Base-by-base conservation (phyloP, 2,888 invertebrate species). In the Meteorus colon region DNA sequence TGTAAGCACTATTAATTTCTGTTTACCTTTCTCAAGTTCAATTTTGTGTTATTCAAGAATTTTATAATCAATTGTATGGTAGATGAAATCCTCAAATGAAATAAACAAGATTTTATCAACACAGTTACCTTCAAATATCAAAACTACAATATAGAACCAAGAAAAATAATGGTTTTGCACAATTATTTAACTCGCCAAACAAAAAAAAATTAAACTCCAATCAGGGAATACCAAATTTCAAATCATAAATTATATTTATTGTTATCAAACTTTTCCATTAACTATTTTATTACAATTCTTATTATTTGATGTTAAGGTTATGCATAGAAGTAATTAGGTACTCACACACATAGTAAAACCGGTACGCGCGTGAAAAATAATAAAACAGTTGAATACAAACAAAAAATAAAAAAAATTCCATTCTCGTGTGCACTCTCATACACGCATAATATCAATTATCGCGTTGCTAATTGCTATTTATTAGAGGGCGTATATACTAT, bases 391-490 rank as follows among this genome's bases (percentile, higher is more conserved):
- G 55, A 0, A 55, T 4, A 55, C 1, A 19, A 55, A 19, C 4
- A 5, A 48, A 16, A 48, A 48, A 48, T n/a, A 48, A 48, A 48
- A 45, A 45, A 48, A n/a, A 48, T 24, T 55, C n/a, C 8, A 4
- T 19, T 12, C 6, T 29, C 34, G 29, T 34, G 62, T 31, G 62
- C n/a, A 37, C 34, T 10, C 19, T 65, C 8, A 67, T 14, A 16
- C 77, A 55, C 77, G 75, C 79, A 78, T 79, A 78, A 76, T 83
- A 84, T 84, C 83, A 84, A 84, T 84, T 84, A 84, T 80, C 79
- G 76, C 71, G 41, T 65, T 72, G 79, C 80, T 84, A 84, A 84
- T 84, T 84, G 81, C 80, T 81, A 83, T 83, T 83, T 83, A 84
- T 84, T 82, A 84, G 75, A 77, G 79, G 75, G 69, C 48, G 69